These are phyloP conservation scores for Gopherus flavomarginatus DNA, from an alignment of 2,113 vertebrate species.

Conservation along the genomic window DNA sequence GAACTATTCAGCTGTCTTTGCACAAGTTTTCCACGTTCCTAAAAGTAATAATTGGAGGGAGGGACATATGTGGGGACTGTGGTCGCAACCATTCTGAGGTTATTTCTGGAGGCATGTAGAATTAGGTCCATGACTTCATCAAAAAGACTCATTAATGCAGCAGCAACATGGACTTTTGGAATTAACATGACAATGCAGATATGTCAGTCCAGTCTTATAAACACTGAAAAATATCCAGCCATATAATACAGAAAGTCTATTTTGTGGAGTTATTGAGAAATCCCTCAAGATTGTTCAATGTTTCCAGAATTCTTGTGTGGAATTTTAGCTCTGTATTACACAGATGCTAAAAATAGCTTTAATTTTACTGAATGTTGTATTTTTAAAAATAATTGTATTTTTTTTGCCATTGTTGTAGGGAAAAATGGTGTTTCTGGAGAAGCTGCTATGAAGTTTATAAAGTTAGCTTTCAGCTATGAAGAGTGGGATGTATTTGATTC, in stretches of 20 bases:
- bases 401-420: constrained; percentile 73
- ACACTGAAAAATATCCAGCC: neutral
- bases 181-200: neutral
- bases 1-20: neutral
- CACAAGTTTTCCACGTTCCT: neutral
- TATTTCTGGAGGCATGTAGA: neutral
- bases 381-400: neutral
- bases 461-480: constrained; percentile 90
- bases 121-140: neutral
- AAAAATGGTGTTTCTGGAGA: constrained; percentile 82
- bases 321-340: constrained; percentile 7
- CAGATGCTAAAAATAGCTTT: neutral
- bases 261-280: neutral
- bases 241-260: neutral
- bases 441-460: constrained; percentile 88
- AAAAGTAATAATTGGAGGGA: neutral
- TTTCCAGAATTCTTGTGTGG: neutral
- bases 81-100: neutral
- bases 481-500: constrained; percentile 85
- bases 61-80: neutral
- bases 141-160: rapidly evolving
- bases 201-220: neutral
- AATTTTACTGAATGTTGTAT: neutral
- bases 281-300: neutral
- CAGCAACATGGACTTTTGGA: neutral